phyloP scores from a whole-genome alignment of 2,797 vertebrate genomes.

The Acanthurus tractus region DNA sequence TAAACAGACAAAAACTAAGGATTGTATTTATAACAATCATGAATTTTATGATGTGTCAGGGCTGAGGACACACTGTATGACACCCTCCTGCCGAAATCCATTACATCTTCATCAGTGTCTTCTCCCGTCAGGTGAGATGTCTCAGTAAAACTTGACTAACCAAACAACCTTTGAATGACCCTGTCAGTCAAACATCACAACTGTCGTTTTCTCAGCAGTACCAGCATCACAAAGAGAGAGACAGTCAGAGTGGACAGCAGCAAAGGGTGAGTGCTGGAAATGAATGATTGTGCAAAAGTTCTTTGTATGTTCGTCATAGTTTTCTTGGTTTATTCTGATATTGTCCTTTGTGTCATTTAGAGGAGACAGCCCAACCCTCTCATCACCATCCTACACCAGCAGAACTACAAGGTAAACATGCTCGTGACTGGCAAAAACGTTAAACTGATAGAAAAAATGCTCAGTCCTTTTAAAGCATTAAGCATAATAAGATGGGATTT shows the following conservation, averaged over 20 bases:
- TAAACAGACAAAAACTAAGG: not conserved
- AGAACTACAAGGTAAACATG: constrained; percentile 74
- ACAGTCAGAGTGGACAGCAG: constrained; percentile 49
- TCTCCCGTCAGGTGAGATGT: constrained; percentile 67
- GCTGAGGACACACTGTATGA: constrained; percentile 69
- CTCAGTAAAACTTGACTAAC: constrained; percentile 7
- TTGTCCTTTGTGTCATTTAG: constrained; percentile 49
- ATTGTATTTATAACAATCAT: not conserved
- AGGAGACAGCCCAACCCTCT: constrained; percentile 32
- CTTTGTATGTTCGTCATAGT: not conserved
- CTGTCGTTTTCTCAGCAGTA: constrained; percentile 32
- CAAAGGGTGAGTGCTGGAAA: constrained; percentile 61
- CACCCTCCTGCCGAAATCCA: constrained; percentile 63
- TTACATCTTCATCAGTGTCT: constrained; percentile 33
- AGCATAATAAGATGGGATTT: not conserved
- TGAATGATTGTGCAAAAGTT: not conserved
- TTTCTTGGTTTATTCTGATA: not conserved
- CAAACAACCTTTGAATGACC: not conserved
- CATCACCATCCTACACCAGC: constrained; percentile 50
- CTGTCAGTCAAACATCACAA: constrained; percentile 12
- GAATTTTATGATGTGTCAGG: constrained; percentile 44
- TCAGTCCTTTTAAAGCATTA: not conserved
- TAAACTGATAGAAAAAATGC: no score
- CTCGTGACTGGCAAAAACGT: not conserved
- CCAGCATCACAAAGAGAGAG: constrained; percentile 57